Conservation (phyloP, 2,888 invertebrate genomes). For the Apodemia zela region DNA sequence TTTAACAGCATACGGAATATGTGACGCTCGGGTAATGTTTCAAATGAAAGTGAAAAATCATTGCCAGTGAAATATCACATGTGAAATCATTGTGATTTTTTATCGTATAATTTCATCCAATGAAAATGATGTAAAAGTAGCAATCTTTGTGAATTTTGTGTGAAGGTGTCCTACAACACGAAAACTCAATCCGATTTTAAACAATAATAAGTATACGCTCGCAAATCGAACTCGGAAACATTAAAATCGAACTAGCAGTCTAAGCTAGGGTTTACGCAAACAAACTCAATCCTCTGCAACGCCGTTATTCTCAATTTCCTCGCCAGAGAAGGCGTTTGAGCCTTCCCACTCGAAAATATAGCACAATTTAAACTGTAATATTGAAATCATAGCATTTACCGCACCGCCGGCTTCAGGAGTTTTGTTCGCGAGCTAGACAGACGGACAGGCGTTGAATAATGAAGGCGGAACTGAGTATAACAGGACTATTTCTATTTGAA, state of each 20-base stretch:
- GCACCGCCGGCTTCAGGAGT: constrained; percentile 10
- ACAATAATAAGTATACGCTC: background rate
- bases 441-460: constrained; percentile 33
- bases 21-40: too few relatives aligned
- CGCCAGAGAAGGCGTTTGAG: background rate
- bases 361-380: constrained; percentile 5
- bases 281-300: background rate
- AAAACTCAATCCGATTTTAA: background rate
- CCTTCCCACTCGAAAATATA: constrained; percentile 17
- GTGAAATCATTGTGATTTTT: too few relatives aligned
- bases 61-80: too few relatives aligned
- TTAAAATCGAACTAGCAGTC: background rate
- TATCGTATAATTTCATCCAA: too few relatives aligned
- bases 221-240: background rate
- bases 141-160: too few relatives aligned
- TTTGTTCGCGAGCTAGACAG: constrained; percentile 20
- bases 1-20: too few relatives aligned
- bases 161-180: background rate
- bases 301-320: constrained; percentile 19
- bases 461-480: constrained; percentile 28
- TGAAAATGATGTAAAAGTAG: too few relatives aligned
- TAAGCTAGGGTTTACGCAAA: background rate
- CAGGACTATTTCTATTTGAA: constrained; percentile 17
- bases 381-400: constrained; percentile 5
- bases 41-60: too few relatives aligned